Conservation (phyloP, 2,888 invertebrate genomes). For the Pseudococcus jackbeardsleyi region DNA sequence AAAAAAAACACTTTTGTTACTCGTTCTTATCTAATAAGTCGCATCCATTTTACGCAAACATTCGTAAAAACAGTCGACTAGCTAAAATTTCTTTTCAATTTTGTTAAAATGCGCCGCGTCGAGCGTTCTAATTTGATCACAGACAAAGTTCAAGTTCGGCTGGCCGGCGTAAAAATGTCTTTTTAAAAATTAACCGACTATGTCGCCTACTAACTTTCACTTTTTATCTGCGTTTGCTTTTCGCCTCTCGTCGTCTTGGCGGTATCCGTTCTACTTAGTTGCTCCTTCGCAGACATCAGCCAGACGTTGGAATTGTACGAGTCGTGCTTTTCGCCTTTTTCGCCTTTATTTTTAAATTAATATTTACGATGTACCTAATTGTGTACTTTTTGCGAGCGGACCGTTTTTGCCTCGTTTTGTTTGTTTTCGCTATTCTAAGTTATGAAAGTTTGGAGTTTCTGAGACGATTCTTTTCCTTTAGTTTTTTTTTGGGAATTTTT, state of each 20-base stretch:
- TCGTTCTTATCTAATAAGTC: neutral
- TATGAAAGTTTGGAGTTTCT: no score
- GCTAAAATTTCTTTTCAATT: neutral
- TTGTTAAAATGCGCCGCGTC: neutral
- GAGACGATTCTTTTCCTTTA: no score
- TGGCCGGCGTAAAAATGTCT: neutral
- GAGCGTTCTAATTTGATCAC: neutral
- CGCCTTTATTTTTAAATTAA: neutral
- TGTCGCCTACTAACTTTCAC: neutral
- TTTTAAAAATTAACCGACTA: slow-evolving; percentile 8
- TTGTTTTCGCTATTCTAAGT: no score
- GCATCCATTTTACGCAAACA: neutral
- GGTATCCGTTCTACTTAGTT: neutral
- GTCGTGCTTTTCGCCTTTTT: neutral
- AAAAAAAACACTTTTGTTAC: neutral
- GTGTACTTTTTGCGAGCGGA: neutral
- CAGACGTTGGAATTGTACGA: neutral
- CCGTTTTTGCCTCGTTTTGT: neutral
- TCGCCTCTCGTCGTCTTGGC: neutral
- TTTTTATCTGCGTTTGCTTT: slow-evolving; percentile 12
- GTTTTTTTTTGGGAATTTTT: no score
- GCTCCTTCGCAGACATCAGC: neutral
- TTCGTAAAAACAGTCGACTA: neutral
- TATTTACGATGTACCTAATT: slow-evolving; percentile 2
- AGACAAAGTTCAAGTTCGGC: neutral